A percentile compares a stretch with the other conserved stretches of the same genome.
Conservation (phyloP, 2,797 vertebrate species). For the Xenops minutus region DNA sequence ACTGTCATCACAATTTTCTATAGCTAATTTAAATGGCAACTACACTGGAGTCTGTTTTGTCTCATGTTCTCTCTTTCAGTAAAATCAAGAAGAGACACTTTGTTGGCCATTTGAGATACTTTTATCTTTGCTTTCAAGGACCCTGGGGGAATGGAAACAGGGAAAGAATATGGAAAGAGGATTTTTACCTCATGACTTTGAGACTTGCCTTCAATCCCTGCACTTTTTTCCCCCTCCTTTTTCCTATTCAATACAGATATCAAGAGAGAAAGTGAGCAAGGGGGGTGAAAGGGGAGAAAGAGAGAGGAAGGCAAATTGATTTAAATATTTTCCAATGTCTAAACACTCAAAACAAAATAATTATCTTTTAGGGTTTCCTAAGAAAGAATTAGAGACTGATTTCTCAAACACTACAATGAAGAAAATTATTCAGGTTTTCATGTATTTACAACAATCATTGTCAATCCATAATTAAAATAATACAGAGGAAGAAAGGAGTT, state of each 20-base stretch:
- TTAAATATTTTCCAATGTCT: neutral
- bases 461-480: neutral
- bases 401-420: neutral
- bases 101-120: slow-evolving; percentile 4
- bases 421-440: neutral
- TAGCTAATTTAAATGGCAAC: neutral
- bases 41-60: neutral
- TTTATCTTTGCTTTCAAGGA: slow-evolving; percentile 47
- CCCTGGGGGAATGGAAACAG: slow-evolving; percentile 2
- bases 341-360: neutral
- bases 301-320: neutral
- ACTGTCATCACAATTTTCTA: slow-evolving; percentile 27
- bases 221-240: neutral
- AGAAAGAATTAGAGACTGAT: neutral
- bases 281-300: neutral
- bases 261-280: neutral
- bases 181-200: slow-evolving; percentile 42
- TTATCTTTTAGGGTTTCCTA: neutral
- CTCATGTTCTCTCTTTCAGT: slow-evolving; percentile 18
- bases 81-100: slow-evolving; percentile 27
- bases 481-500: neutral
- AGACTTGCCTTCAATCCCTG: neutral
- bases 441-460: neutral
- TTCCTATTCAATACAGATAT: slow-evolving; percentile 32
- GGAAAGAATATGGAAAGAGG: slow-evolving; percentile 34